Evolutionary conservation across 2,113 vertebrate genomes (phyloP).

Genomic region (Panthera uncia): DNA sequence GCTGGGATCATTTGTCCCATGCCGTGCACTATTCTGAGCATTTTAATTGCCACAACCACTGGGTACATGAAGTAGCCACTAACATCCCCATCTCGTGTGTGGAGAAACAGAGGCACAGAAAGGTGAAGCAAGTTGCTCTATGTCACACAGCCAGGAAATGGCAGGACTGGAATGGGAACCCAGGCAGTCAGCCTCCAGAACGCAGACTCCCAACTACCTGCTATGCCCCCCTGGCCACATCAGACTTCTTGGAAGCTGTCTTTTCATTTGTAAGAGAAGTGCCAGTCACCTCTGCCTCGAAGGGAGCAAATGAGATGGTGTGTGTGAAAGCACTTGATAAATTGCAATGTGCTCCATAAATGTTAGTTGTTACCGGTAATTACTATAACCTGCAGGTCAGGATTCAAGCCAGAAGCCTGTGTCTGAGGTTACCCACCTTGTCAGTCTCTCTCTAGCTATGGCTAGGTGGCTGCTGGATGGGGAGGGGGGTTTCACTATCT

Average conservation of each 20-base stretch:
- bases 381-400: slow-evolving; percentile 37
- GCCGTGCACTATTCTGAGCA: background rate
- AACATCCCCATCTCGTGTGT: background rate
- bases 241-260: background rate
- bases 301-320: background rate
- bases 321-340: background rate
- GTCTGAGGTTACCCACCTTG: background rate
- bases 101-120: background rate
- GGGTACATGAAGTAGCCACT: background rate
- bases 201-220: background rate
- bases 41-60: background rate
- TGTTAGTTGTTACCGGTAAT: background rate
- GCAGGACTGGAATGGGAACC: background rate
- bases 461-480: background rate
- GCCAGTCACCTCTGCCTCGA: background rate
- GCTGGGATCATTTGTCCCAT: background rate
- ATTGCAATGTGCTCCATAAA: background rate
- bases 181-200: background rate
- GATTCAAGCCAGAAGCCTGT: background rate
- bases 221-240: background rate
- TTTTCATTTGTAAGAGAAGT: background rate
- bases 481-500: background rate
- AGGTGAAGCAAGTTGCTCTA: background rate
- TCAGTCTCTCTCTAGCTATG: background rate
- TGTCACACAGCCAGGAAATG: background rate